phyloP scores from a whole-genome alignment of 2,113 vertebrate species.

The Delphinapterus leucas region DNA sequence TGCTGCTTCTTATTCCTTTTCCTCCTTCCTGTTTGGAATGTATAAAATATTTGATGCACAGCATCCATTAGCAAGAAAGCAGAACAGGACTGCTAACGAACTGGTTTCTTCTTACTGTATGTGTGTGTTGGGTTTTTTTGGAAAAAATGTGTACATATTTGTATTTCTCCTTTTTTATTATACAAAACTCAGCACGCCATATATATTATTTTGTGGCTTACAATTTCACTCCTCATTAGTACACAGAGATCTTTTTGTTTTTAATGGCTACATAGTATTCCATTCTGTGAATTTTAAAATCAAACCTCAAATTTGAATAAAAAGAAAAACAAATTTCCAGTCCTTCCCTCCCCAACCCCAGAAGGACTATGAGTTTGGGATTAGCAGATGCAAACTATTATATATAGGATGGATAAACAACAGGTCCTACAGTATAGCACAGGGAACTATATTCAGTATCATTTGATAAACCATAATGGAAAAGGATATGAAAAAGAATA shows the following conservation, averaged over 20 bases:
- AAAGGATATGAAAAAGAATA: background rate
- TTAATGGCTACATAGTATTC: background rate
- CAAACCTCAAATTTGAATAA: background rate
- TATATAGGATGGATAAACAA: background rate
- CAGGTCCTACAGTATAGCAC: background rate
- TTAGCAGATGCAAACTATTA: background rate
- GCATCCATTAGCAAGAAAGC: background rate
- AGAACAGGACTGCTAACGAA: background rate
- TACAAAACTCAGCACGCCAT: background rate
- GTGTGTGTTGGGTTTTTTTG: background rate
- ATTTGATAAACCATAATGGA: background rate
- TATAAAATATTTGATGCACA: background rate
- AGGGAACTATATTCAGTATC: background rate
- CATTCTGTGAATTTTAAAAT: background rate
- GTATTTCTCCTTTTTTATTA: background rate
- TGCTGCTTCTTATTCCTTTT: background rate
- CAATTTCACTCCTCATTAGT: background rate
- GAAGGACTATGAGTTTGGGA: background rate
- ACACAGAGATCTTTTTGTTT: background rate
- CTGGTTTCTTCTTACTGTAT: background rate
- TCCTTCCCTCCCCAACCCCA: background rate
- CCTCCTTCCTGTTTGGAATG: background rate
- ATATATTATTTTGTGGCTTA: background rate
- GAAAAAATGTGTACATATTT: background rate
- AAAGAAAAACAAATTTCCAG: background rate